phyloP scores from a whole-genome alignment of 2,113 vertebrate genomes.

The Eurystomus gularis region DNA sequence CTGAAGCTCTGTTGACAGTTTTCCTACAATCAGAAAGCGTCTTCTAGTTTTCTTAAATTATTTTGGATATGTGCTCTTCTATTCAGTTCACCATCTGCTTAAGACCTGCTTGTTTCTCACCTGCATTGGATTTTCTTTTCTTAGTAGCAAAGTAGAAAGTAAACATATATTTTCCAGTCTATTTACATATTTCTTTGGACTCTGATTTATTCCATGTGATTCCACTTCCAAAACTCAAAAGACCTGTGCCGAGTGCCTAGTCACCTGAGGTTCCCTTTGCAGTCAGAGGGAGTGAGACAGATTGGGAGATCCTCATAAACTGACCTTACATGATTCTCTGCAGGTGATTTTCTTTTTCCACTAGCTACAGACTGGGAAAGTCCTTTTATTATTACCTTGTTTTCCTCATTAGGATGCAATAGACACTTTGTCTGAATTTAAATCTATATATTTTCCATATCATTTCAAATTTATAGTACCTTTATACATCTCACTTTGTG shows the following conservation, averaged over 20 bases:
- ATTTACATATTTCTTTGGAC: neutral
- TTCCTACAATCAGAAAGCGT: neutral
- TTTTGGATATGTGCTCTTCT: neutral
- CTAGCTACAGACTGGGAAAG: neutral
- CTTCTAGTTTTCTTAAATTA: neutral
- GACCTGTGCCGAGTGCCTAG: neutral
- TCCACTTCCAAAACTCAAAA: neutral
- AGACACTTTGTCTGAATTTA: too few relatives aligned
- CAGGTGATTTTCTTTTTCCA: neutral
- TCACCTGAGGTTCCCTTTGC: neutral
- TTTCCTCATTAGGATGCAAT: too few relatives aligned
- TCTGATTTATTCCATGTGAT: neutral
- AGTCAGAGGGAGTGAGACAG: neutral
- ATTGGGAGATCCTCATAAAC: neutral
- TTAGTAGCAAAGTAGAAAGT: neutral
- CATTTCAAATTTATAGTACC: neutral
- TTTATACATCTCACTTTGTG: neutral
- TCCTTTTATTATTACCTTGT: neutral
- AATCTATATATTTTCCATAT: too few relatives aligned
- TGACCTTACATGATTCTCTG: neutral
- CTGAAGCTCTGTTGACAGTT: neutral
- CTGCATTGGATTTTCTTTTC: neutral
- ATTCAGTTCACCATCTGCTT: neutral
- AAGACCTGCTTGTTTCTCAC: neutral
- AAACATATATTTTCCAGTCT: neutral